Conservation (phyloP, 2,888 invertebrate species). For the Corbicula japonica region DNA sequence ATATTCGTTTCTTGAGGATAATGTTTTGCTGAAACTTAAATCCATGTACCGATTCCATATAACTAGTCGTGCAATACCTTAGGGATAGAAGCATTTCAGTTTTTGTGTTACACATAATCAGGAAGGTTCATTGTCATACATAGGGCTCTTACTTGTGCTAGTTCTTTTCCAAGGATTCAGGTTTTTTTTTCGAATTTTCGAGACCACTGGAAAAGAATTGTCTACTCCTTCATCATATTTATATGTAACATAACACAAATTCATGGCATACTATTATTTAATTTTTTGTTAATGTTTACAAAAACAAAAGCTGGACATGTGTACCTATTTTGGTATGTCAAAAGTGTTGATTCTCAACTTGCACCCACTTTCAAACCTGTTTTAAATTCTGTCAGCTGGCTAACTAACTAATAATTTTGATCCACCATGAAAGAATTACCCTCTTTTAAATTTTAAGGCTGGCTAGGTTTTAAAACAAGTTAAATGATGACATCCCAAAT, state of each 20-base stretch:
- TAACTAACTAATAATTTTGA: background rate
- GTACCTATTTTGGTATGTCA: conserved; percentile 36
- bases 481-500: conserved; percentile 33
- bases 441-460: background rate
- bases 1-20: too few species aligned
- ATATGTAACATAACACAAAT: too few species aligned
- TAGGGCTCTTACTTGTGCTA: background rate
- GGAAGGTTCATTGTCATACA: background rate
- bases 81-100: conserved; percentile 1
- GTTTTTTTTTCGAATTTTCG: conserved; percentile 9
- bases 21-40: too few species aligned
- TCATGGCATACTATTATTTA: too few species aligned
- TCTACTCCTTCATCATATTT: too few species aligned
- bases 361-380: conserved; percentile 15
- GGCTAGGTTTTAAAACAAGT: conserved; percentile 17
- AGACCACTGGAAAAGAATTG: background rate
- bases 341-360: conserved; percentile 14
- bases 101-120: conserved; percentile 16
- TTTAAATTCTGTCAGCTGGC: conserved; percentile 20
- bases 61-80: too few species aligned
- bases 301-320: conserved; percentile 30
- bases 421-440: background rate
- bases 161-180: background rate
- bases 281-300: too few species aligned
- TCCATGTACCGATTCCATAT: too few species aligned